A percentile compares a stretch with the other conserved stretches of the same genome.
Evolutionary conservation across 2,888 invertebrate genomes (phyloP).

Genomic region (Agonopterix heracliana): DNA sequence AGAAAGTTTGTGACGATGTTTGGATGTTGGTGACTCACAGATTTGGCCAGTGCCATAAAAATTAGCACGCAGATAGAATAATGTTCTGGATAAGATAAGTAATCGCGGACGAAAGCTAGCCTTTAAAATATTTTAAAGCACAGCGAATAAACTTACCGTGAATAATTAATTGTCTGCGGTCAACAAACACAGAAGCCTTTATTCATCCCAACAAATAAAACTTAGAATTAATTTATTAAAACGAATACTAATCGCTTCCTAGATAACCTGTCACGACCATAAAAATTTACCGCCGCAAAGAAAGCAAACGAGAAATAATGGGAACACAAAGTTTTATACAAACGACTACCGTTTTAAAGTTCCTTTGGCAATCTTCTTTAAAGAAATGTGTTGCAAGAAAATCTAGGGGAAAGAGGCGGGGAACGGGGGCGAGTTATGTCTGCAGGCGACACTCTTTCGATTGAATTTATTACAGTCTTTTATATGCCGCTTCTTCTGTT

Average conservation of each 20-base stretch:
- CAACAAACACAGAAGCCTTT: too few species aligned
- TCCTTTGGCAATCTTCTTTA: slow-evolving; percentile 42
- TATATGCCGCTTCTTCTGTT: slow-evolving; percentile 22
- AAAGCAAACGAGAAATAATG: slow-evolving; percentile 33
- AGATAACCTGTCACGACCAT: neutral
- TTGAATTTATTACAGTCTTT: slow-evolving; percentile 58
- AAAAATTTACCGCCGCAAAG: slow-evolving; percentile 25
- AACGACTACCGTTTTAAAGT: slow-evolving; percentile 52
- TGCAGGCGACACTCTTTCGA: slow-evolving; percentile 52
- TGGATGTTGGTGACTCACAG: too few species aligned
- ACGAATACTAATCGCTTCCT: neutral
- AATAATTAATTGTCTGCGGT: too few species aligned
- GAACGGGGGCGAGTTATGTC: slow-evolving; percentile 39
- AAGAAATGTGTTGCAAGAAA: slow-evolving; percentile 45
- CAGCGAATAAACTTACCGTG: too few species aligned
- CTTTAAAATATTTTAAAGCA: too few species aligned
- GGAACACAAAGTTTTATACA: slow-evolving; percentile 50
- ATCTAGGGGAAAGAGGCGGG: slow-evolving; percentile 26
- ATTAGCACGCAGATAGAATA: too few species aligned
- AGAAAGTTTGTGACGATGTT: too few species aligned
- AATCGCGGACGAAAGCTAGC: too few species aligned
- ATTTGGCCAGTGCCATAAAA: too few species aligned
- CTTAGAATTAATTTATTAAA: too few species aligned
- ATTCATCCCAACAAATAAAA: too few species aligned
- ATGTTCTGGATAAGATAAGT: too few species aligned